Evolutionary conservation across 2,113 vertebrate species (phyloP), one percentile per base, ranked within the genome.

Genomic region (Alces alces): DNA sequence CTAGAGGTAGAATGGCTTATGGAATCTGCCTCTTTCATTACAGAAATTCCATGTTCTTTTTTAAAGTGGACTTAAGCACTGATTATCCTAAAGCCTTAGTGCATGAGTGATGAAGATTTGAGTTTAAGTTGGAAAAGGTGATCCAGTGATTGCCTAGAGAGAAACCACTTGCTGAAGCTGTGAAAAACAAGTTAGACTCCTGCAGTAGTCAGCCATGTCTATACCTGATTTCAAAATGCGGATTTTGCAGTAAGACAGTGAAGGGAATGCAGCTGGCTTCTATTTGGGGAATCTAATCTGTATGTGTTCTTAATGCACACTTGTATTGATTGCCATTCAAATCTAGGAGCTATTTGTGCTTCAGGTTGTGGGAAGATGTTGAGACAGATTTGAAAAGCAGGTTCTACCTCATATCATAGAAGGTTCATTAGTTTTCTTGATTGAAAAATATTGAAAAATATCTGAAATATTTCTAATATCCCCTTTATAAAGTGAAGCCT

Each of bases 91-190:
- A 95, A 82, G 25, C 90, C 50, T 33, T 66, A 78, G 30, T 10
- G 2, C 8, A 36, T 50, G 28, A 96, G 25, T 47, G 33, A 43
- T 95, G 36, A 97, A 95, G 39, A 94, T 95, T 64, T 89, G 89
- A 96, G 54, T 89, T 96, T 96, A 91, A 27, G 79, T 95, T 94
- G 27, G 89, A 93, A 92, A 95, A 90, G 39, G n/a, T 96, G 84
- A 89, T 57, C 19, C 27, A 86, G 1, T 66, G 66, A 90, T 96
- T 89, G 27, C 47, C 83, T 94, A 2, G 6, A 60, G 84, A 96
- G 86, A 84, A 97, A 80, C 39, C 17, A 89, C 12, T 90, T 43
- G 58, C 45, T 79, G 30, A 95, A 85, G 28, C 87, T 76, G 36
- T 92, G n/a, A 93, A 70, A 89, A 70, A 25, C 88, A 60, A 92